phyloP scores from a whole-genome alignment of 2,113 vertebrate genomes.

The Lasiurus cinereus region DNA sequence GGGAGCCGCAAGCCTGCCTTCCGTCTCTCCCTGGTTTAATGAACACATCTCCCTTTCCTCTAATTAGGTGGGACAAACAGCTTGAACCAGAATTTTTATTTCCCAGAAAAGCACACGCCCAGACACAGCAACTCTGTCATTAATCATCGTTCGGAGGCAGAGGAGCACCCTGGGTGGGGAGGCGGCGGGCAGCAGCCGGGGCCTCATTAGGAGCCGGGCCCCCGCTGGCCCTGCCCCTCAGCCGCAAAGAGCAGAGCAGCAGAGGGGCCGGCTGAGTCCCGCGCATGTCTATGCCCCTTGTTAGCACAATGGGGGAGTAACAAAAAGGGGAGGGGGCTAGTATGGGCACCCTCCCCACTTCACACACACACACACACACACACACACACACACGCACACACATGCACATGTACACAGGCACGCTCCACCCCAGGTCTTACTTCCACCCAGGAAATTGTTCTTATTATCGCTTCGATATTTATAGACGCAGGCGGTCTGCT shows the following conservation, averaged over 20 bases:
- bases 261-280: too few relatives aligned
- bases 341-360: background rate
- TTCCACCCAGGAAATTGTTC: slow-evolving; percentile 78
- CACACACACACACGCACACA: too few relatives aligned
- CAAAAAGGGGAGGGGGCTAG: background rate
- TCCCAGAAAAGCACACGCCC: slow-evolving; percentile 79
- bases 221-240: background rate
- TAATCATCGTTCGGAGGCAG: slow-evolving; percentile 61
- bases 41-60: slow-evolving; percentile 70
- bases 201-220: slow-evolving; percentile 62
- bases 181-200: background rate
- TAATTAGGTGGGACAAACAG: slow-evolving; percentile 82
- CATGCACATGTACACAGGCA: background rate
- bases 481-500: background rate
- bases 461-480: slow-evolving; percentile 67
- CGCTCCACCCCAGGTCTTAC: slow-evolving; percentile 56
- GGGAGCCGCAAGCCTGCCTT: background rate
- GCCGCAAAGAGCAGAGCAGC: background rate
- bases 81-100: slow-evolving; percentile 81
- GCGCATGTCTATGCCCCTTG: slow-evolving; percentile 27
- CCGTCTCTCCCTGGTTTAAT: slow-evolving; percentile 57
- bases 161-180: slow-evolving; percentile 35
- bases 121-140: slow-evolving; percentile 78
- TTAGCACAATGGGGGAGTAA: slow-evolving; percentile 37
- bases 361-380: too few relatives aligned